Evolutionary conservation across 2,113 vertebrate genomes (phyloP).

Genomic region (Ahaetulla prasina): DNA sequence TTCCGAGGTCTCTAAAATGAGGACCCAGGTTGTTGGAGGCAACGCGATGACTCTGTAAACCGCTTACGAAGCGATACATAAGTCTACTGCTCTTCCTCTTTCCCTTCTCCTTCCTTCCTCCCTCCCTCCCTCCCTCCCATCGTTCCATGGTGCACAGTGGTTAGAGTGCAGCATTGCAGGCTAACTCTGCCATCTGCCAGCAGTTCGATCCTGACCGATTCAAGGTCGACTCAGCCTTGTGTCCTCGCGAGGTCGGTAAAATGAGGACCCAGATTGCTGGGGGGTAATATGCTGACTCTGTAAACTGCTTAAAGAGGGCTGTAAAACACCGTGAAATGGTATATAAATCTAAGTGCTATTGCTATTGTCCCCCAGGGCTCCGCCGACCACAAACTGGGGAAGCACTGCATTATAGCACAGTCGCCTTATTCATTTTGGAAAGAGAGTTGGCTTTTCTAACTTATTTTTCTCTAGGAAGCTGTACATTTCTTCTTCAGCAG

Average conservation of each 20-base stretch:
- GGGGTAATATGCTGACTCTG: background rate
- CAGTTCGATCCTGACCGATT: background rate
- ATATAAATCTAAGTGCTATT: background rate
- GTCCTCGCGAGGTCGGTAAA: background rate
- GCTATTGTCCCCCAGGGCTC: background rate
- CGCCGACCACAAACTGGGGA: background rate
- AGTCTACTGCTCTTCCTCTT: too few relatives aligned
- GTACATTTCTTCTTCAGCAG: background rate
- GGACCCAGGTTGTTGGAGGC: too few relatives aligned
- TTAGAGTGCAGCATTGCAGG: background rate
- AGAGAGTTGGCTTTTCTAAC: background rate
- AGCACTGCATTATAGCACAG: too few relatives aligned
- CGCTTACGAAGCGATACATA: too few relatives aligned
- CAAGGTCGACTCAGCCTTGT: background rate
- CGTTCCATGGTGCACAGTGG: background rate
- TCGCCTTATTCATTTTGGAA: too few relatives aligned
- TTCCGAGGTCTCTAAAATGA: too few relatives aligned
- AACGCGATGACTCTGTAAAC: too few relatives aligned
- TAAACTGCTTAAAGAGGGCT: background rate
- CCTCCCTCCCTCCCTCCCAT: too few relatives aligned
- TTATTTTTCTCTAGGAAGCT: background rate
- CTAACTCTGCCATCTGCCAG: background rate
- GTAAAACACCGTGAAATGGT: background rate
- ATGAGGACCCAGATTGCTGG: background rate
- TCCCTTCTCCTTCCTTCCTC: too few relatives aligned